A percentile compares a stretch with the other conserved stretches of the same genome.
phyloP scores from a whole-genome alignment of 2,113 vertebrate species.

The Callospermophilus lateralis region DNA sequence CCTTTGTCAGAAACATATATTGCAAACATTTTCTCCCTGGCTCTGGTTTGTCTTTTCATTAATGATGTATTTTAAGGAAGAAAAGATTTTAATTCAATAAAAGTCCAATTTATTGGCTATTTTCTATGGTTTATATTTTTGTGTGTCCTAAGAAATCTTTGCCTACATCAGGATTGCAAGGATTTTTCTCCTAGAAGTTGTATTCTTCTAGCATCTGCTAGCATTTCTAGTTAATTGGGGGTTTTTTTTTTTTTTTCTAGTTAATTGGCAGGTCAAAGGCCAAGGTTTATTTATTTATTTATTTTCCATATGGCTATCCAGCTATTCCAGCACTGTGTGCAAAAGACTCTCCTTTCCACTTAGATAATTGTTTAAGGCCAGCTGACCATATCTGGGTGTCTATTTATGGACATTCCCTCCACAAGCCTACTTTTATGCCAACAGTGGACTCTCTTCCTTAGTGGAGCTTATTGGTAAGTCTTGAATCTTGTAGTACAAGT shows the following conservation, averaged over 20 bases:
- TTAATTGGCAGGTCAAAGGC: neutral
- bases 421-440: neutral
- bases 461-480: neutral
- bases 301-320: neutral
- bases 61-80: neutral
- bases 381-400: neutral
- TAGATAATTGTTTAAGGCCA: neutral
- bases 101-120: neutral
- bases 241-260: no score
- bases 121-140: neutral
- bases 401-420: neutral
- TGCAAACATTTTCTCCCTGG: neutral
- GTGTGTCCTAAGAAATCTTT: neutral
- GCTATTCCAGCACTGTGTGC: neutral
- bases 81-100: neutral
- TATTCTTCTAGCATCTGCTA: neutral
- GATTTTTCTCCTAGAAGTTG: slow-evolving; percentile 51
- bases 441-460: neutral
- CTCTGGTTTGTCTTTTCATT: neutral
- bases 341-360: neutral
- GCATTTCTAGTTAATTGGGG: slow-evolving; percentile 3
- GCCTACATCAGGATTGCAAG: neutral
- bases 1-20: neutral
- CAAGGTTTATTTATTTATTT: neutral
- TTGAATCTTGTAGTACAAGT: slow-evolving; percentile 19